Evolutionary conservation across 2,797 vertebrate species (phyloP), one percentile per base, ranked within the genome.

Genomic region (Aphelocoma californica): DNA sequence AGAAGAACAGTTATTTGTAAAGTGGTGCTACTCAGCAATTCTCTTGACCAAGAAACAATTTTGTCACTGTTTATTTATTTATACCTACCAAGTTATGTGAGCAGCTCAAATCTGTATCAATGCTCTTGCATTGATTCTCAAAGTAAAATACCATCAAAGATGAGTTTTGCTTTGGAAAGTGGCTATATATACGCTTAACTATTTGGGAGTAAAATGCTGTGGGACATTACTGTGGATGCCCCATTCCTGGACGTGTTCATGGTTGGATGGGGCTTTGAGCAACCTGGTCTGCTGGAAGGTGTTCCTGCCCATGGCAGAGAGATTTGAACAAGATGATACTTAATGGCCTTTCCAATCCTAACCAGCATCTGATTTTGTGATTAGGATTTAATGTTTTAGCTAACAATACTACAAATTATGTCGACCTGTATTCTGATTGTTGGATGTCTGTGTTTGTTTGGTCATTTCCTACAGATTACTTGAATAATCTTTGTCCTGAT

Each of bases 401-500:
- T 86, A 73, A 61, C 81, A 73, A 51, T 32, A 40, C 32, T 67
- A 65, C 8, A 81, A 74, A 81, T 84, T 44, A 61, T 58, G 47
- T 81, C 9, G 23, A 31, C 72, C 31, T 58, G 28, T 81, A 51
- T 84, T 95, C 77, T 95, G 50, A 94, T 85, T 58, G 36, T 23
- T 64, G 65, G 70, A 82, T 96, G 31, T 69, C 54, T 82, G 23
- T 79, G 80, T 82, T 29, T 72, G 50, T 94, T 87, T 92, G 36
- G 24, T 94, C 96, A 70, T 93, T 89, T 56, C 62, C 61, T 79
- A 62, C 98, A 99, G 99, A 99, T 98, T 99, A 99, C 96, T 97
- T 99, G 96, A 99, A 99, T 97, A 99, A 99, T 97, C 98, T 99
- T 67, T 99, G 98, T 80, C 99, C 99, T 13, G 98, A 99, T 97